phyloP scores from a whole-genome alignment of 2,888 invertebrate species.

The Stomorhina lunata region DNA sequence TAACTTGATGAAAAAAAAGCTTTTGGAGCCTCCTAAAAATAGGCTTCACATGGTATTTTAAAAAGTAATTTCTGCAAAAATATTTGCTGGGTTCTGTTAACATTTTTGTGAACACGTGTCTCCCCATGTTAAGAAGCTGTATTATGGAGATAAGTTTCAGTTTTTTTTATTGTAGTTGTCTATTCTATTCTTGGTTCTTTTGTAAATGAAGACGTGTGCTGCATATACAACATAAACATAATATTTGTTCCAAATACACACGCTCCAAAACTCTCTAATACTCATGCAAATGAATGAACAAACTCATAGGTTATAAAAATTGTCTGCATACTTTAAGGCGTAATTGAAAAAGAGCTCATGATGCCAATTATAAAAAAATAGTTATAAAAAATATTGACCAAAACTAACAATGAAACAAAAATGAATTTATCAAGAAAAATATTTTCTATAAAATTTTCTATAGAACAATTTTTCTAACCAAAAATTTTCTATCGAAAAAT shows the following conservation, averaged over 20 bases:
- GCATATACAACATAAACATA: constrained; percentile 20
- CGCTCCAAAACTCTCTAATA: too few relatives aligned
- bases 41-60: too few relatives aligned
- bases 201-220: constrained; percentile 41
- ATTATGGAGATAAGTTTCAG: constrained; percentile 26
- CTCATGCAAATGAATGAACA: not conserved
- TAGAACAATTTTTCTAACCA: too few relatives aligned
- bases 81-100: not conserved
- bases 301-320: not conserved
- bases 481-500: too few relatives aligned
- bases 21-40: too few relatives aligned
- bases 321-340: constrained; percentile 19
- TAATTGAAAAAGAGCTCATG: not conserved
- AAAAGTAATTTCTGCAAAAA: too few relatives aligned
- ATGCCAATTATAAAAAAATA: not conserved
- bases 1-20: too few relatives aligned
- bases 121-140: constrained; percentile 1
- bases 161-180: constrained; percentile 34
- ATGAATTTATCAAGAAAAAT: too few relatives aligned
- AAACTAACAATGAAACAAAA: too few relatives aligned
- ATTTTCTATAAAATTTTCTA: too few relatives aligned
- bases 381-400: too few relatives aligned
- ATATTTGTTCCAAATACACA: not conserved
- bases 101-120: constrained; percentile 65
- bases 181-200: constrained; percentile 62